These are phyloP conservation scores for Nymphalis io DNA, from an alignment of 1,140 invertebrate species.

Conservation along the genomic window DNA sequence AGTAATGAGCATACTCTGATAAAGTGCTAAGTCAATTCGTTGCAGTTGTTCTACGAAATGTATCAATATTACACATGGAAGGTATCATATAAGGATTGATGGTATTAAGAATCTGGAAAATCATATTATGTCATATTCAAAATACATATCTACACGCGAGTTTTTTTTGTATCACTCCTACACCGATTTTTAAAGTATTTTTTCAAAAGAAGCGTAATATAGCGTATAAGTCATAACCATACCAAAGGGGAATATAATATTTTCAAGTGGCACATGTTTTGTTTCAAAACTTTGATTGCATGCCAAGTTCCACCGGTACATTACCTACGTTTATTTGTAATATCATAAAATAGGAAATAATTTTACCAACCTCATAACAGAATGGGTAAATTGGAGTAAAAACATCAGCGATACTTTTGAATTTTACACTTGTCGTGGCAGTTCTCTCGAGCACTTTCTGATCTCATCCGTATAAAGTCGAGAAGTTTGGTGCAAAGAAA, in stretches of 20 bases:
- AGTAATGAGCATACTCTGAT: no score
- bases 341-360: conserved; percentile 47
- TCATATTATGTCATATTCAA: no score
- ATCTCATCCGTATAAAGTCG: conserved; percentile 6
- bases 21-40: no score
- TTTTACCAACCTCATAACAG: conserved; percentile 44
- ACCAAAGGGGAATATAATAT: conserved; percentile 24
- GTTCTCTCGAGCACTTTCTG: conserved; percentile 7
- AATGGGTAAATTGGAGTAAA: conserved; percentile 26
- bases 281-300: conserved; percentile 45
- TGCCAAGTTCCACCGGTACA: conserved; percentile 44
- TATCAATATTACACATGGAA: no score
- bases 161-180: no score
- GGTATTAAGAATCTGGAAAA: no score
- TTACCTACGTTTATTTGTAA: conserved; percentile 43
- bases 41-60: no score
- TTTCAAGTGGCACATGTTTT: conserved; percentile 46
- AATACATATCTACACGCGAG: no score
- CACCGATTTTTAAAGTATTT: no score
- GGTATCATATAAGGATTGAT: no score
- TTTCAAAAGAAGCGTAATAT: neutral
- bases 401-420: conserved; percentile 25
- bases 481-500: neutral
- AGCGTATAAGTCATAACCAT: neutral
- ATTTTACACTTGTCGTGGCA: neutral